A percentile compares a stretch with the other conserved stretches of the same genome.
Evolutionary conservation across 2,888 invertebrate species (phyloP).

Genomic region (Eledone cirrhosa): DNA sequence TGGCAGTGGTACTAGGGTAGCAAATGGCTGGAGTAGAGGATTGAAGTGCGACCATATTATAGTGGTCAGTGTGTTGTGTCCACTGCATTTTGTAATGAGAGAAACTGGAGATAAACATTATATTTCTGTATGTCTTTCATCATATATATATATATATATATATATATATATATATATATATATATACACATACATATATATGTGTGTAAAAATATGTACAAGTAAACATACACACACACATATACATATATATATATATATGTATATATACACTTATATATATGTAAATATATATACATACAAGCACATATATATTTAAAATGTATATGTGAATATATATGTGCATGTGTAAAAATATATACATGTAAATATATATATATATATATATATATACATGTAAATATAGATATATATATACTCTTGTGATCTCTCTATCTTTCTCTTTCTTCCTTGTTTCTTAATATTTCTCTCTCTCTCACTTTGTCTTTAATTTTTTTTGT

Average conservation of each 20-base stretch:
- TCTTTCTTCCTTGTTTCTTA: too few relatives aligned
- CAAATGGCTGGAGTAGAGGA: too few relatives aligned
- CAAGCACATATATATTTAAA: background rate
- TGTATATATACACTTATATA: background rate
- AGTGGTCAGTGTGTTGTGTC: too few relatives aligned
- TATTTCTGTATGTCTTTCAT: too few relatives aligned
- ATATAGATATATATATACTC: background rate
- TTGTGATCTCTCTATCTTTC: too few relatives aligned
- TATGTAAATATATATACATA: background rate
- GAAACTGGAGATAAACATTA: too few relatives aligned
- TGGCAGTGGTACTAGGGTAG: too few relatives aligned
- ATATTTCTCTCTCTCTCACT: too few relatives aligned
- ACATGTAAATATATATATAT: background rate
- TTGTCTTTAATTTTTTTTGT: too few relatives aligned
- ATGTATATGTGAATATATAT: background rate
- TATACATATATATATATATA: background rate
- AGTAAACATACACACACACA: background rate
- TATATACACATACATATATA: background rate
- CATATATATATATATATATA: too few relatives aligned
- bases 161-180: background rate
- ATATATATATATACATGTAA: background rate
- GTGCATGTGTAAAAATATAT: background rate
- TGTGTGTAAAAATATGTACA: background rate
- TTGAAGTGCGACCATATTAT: too few relatives aligned
- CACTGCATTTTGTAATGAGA: too few relatives aligned